phyloP scores from a whole-genome alignment of 2,888 invertebrate species.

The Pharmacophagus antenor region DNA sequence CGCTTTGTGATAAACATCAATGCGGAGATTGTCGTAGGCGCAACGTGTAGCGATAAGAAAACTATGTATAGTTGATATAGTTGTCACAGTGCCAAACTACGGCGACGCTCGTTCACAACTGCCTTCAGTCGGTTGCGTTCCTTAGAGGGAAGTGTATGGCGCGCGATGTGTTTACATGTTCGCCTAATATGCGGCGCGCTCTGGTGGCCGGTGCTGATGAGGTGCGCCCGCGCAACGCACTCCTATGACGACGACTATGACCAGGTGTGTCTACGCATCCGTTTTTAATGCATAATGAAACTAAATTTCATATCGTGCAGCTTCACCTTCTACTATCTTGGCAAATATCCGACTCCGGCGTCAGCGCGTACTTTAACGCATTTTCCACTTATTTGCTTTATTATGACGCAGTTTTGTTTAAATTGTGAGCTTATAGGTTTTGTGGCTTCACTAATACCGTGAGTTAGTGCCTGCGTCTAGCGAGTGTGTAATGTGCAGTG shows the following conservation, averaged over 20 bases:
- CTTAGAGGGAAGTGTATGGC: slow-evolving; percentile 78
- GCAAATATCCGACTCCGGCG: slow-evolving; percentile 53
- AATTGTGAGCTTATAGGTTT: slow-evolving; percentile 64
- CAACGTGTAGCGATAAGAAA: slow-evolving; percentile 65
- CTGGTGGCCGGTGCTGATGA: slow-evolving; percentile 75
- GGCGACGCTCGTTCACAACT: slow-evolving; percentile 67
- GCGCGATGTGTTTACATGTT: slow-evolving; percentile 77
- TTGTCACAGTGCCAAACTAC: slow-evolving; percentile 75
- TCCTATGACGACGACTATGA: slow-evolving; percentile 76
- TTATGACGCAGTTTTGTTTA: slow-evolving; percentile 52
- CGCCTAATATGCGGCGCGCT: slow-evolving; percentile 77
- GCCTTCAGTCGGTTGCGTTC: slow-evolving; percentile 70
- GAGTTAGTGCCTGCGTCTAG: slow-evolving; percentile 46
- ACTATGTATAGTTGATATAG: slow-evolving; percentile 44
- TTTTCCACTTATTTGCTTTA: slow-evolving; percentile 69
- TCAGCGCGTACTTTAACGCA: slow-evolving; percentile 59
- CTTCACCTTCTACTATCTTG: slow-evolving; percentile 61
- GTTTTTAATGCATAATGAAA: slow-evolving; percentile 61
- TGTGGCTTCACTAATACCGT: slow-evolving; percentile 61
- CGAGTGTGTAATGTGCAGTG: slow-evolving; percentile 68
- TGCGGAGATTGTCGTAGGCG: slow-evolving; percentile 42
- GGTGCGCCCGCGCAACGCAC: slow-evolving; percentile 67
- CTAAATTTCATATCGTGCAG: slow-evolving; percentile 53
- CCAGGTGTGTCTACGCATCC: slow-evolving; percentile 70
- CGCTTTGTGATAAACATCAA: slow-evolving; percentile 3